Evolutionary conservation across 2,113 vertebrate species (phyloP).

Genomic region (Dipodomys merriami): DNA sequence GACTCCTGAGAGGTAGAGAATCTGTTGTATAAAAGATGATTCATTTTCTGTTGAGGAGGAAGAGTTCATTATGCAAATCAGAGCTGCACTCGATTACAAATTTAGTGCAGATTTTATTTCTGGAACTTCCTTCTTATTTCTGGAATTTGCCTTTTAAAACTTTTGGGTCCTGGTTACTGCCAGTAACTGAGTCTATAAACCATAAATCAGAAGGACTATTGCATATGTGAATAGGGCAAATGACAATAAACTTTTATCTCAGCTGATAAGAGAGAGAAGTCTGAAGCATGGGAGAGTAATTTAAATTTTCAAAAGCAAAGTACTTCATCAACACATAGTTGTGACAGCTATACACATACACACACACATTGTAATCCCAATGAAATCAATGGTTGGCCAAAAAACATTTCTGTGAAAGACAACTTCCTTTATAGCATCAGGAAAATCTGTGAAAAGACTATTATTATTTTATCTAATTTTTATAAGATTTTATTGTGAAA

Average conservation of each 20-base stretch:
- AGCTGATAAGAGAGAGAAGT: conserved; percentile 48
- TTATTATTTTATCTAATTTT: no score
- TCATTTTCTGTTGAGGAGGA: neutral
- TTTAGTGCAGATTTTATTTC: neutral
- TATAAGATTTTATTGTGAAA: no score
- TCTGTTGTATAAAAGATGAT: no score
- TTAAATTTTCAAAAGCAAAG: conserved; percentile 54
- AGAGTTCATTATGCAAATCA: neutral
- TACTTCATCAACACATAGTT: neutral
- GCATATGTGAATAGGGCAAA: neutral
- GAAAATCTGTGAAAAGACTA: conserved; percentile 46
- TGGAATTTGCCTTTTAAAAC: neutral
- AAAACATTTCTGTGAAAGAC: conserved; percentile 60
- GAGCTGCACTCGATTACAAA: neutral
- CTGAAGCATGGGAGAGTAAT: conserved; percentile 19
- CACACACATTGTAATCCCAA: neutral
- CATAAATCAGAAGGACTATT: neutral
- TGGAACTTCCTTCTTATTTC: neutral
- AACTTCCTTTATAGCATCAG: conserved; percentile 58
- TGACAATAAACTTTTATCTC: conserved; percentile 37
- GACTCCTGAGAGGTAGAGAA: no score
- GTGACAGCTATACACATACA: neutral
- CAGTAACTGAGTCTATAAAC: neutral
- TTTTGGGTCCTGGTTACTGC: neutral
- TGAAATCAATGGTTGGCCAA: conserved; percentile 59